Conservation (phyloP, 2,113 vertebrate species). For the Protomyctophum bolini region DNA sequence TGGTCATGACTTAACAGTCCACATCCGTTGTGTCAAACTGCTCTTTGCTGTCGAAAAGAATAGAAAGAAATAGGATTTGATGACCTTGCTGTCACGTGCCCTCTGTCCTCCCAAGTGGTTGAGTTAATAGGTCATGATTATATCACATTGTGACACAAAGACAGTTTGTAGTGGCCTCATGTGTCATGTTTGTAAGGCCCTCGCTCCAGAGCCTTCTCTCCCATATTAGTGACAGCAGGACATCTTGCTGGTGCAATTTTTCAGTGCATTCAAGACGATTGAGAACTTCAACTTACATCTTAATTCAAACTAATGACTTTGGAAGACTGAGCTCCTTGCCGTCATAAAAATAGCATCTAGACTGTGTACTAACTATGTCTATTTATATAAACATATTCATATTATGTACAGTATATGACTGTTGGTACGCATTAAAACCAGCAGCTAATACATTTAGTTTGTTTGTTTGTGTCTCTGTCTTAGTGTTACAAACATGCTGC, state of each 20-base stretch:
- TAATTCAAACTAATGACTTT: not conserved
- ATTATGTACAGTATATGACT: too few species aligned
- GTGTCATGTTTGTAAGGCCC: not conserved
- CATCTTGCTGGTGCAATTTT: constrained; percentile 15
- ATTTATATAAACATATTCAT: too few species aligned
- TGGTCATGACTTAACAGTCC: not conserved
- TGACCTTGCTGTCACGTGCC: not conserved
- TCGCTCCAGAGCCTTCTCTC: not conserved
- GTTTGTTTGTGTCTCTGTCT: not conserved
- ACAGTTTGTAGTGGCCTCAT: not conserved
- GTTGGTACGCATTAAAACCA: not conserved
- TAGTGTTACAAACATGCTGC: too few species aligned
- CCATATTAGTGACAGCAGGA: not conserved
- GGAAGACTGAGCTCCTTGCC: not conserved
- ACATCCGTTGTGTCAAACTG: not conserved
- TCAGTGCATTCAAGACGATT: not conserved
- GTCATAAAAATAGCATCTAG: not conserved
- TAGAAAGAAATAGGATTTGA: not conserved
- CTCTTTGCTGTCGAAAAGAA: not conserved
- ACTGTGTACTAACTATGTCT: too few species aligned
- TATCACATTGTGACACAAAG: too few species aligned
- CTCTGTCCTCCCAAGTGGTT: not conserved
- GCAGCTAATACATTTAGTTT: not conserved
- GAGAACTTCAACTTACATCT: not conserved
- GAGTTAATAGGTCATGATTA: not conserved